Evolutionary conservation across 2,797 vertebrate species (phyloP).

Genomic region (Crypturellus tataupa): DNA sequence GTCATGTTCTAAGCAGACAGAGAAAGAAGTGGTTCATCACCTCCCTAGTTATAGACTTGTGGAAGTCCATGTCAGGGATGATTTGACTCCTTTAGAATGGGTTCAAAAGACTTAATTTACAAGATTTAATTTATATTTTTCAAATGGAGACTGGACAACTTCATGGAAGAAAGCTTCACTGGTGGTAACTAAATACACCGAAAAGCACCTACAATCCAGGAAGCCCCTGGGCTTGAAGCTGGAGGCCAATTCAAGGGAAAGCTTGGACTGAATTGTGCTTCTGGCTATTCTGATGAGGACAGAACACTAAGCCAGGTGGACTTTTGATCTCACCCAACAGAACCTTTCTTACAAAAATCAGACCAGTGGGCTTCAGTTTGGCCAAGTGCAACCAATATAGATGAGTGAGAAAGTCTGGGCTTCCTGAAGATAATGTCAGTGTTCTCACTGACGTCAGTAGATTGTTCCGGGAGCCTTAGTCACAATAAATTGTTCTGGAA

Average conservation of each 20-base stretch:
- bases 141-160: background rate
- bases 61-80: fast-evolving
- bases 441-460: background rate
- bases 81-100: background rate
- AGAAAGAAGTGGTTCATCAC: background rate
- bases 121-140: background rate
- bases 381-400: background rate
- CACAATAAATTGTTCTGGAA: background rate
- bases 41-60: background rate
- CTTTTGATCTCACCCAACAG: background rate
- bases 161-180: background rate
- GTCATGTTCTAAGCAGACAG: background rate
- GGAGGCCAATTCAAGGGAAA: background rate
- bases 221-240: background rate
- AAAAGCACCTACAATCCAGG: background rate
- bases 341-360: background rate
- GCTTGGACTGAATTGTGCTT: background rate
- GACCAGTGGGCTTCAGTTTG: background rate
- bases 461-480: background rate
- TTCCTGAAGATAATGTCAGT: background rate
- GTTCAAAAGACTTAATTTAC: background rate
- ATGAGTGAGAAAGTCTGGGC: background rate
- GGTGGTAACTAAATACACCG: background rate
- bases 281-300: background rate
- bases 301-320: background rate